Conservation (phyloP, 2,888 invertebrate genomes). For the Alviniconcha strummeri region DNA sequence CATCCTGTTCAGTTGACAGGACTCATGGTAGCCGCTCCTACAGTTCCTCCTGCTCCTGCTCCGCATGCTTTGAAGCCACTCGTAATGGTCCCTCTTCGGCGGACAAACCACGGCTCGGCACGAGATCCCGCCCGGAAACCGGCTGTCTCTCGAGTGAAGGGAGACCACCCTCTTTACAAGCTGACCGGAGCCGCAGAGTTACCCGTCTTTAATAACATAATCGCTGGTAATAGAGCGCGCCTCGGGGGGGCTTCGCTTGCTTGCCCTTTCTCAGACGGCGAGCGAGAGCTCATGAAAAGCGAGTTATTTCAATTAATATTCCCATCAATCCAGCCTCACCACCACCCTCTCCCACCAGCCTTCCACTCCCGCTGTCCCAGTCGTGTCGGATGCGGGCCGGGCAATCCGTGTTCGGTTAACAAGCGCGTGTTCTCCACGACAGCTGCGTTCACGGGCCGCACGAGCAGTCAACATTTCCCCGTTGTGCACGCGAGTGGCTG, state of each 20-base stretch:
- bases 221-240: slow-evolving; percentile 37
- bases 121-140: background rate
- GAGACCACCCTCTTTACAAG: slow-evolving; percentile 2
- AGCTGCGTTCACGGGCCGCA: slow-evolving; percentile 11
- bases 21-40: too few relatives aligned
- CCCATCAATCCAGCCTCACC: slow-evolving; percentile 13
- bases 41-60: too few relatives aligned
- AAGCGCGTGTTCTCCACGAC: background rate
- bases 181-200: slow-evolving; percentile 25
- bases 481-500: background rate
- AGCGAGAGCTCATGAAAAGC: slow-evolving; percentile 14
- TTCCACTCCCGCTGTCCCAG: background rate
- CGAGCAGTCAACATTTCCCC: background rate
- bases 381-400: background rate
- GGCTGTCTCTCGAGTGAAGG: slow-evolving; percentile 3
- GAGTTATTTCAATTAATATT: slow-evolving; percentile 8
- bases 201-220: slow-evolving; percentile 42
- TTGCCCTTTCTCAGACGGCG: background rate
- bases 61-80: too few relatives aligned
- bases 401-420: background rate
- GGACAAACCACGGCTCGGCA: too few relatives aligned
- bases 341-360: background rate
- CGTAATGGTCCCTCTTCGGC: too few relatives aligned
- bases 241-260: background rate
- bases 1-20: too few relatives aligned